Evolutionary conservation across 53 echinoderm and acorn worm species (phyloP), one percentile per base, ranked within the genome.

Genomic region (Temnopleurus reevesii): DNA sequence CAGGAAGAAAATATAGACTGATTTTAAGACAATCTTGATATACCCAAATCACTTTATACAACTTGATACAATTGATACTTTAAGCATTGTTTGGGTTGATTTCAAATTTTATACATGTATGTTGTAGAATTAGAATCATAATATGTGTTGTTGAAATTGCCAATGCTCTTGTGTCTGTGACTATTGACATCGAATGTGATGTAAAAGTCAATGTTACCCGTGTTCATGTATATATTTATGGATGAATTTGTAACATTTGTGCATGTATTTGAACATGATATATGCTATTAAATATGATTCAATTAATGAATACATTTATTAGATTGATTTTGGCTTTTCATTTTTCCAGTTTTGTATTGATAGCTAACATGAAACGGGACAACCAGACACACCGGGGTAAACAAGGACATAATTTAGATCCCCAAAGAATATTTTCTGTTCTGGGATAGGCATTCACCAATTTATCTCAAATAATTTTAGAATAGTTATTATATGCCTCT

Each of bases 171-270:
- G 23, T 71, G 19, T 34, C 49, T 49, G 41, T 21, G 36, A 38
- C 19, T 41, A 23, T 41, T 36, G 15, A 38, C 19, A 71, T 38
- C 71, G 23, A 12, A 71, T 71, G 23, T 71, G 71, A 71, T 38
- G n/a, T 8, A 38, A 41, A 65, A 38, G 63, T 63, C n/a, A n/a
- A n/a, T 63, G 9, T 63, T 56, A n/a, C 41, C 41, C 71, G 36
- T n/a, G 71, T 71, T 9, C 36, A 4, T 71, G 71, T 71, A 41
- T n/a, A 71, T 71, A 71, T 71, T 38, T 38, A 71, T 71, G 71
- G 71, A 71, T 36, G 41, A 38, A 41, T 71, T 71, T 71, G 71
- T 71, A 71, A 38, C 71, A 71, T 71, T 21, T 71, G 36, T 21
- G 41, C 36, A 71, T 36, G 36, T 34, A 65, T 65, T 21, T 41